phyloP scores from a whole-genome alignment of 2,888 invertebrate species.

The Octonoba sinensis region DNA sequence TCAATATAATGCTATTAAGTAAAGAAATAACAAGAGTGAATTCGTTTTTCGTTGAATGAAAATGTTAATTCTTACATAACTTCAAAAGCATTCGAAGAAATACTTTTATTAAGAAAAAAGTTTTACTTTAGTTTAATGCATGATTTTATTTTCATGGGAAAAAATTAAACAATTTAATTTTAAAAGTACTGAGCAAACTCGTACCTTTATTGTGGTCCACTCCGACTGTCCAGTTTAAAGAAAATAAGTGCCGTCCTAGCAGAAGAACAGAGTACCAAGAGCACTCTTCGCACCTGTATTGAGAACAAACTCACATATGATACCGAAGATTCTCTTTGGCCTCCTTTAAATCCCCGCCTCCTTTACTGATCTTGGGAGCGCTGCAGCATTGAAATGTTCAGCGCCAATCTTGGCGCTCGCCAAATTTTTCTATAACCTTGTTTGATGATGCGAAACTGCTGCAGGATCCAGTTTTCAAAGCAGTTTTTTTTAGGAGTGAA shows the following conservation, averaged over 20 bases:
- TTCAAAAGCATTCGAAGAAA: background rate
- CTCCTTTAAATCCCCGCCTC: constrained; percentile 64
- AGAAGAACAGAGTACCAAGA: constrained; percentile 19
- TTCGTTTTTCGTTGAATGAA: no score
- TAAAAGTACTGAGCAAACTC: background rate
- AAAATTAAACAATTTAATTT: background rate
- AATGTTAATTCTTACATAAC: no score
- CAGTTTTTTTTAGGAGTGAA: no score
- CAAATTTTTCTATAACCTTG: background rate
- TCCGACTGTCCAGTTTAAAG: constrained; percentile 26
- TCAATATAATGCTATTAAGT: no score
- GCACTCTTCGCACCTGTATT: constrained; percentile 53
- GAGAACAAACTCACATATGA: constrained; percentile 58
- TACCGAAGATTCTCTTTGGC: constrained; percentile 57
- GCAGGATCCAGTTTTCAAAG: no score
- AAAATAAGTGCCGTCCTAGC: constrained; percentile 14
- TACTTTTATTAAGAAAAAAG: background rate
- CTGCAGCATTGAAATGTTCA: constrained; percentile 9
- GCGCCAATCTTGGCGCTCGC: constrained; percentile 34
- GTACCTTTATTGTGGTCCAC: constrained; percentile 15
- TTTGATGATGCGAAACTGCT: background rate
- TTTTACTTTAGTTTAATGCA: background rate
- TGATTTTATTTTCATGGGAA: background rate
- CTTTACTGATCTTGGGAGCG: constrained; percentile 10
- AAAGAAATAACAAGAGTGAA: no score